Evolutionary conservation across 2,888 invertebrate genomes (phyloP), one percentile per base, ranked within the genome.

Genomic region (Mimumesa dahlbomi): DNA sequence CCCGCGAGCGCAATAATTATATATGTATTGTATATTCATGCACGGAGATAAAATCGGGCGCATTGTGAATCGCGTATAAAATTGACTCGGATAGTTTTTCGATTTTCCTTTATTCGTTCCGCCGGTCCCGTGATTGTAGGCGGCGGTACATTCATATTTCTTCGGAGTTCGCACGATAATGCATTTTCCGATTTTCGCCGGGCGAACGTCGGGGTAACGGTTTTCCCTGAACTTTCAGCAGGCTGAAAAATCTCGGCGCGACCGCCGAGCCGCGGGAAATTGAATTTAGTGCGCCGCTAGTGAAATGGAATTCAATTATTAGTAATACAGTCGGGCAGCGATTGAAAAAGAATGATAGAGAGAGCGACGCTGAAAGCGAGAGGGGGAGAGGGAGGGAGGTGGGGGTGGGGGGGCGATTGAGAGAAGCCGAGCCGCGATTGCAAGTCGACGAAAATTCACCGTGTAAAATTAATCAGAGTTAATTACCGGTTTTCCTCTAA

Each of bases 271-370:
- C 46, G 29, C 34, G 53, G 50, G 54, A 69, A 75, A 80, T 78
- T 76, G 63, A 76, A 79, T 78, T 73, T 78, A 38, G 63, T 49
- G 53, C 52, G 56, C 70, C 52, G 54, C 63, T 50, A 46, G 56
- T 67, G 68, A 77, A 79, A 72, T 64, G 73, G 66, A 77, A 79
- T 81, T 77, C 74, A 77, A 75, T 77, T 79, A 81, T 79, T 77
- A 75, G 79, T 72, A 75, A 81, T 79, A 74, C 75, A 66, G 70
- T 61, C 38, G 67, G 13, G 65, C 43, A 63, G 31, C 71, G 65
- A 61, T 58, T 65, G 61, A 52, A 70, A 73, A 63, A 59, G 64
- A 70, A 76, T 61, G 68, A 69, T 42, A 54, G 53, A 57, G 14
- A 42, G 29, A n/a, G 21, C n/a, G 18, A 13, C 14, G 16, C 38